A percentile compares a stretch with the other conserved stretches of the same genome.
These are phyloP conservation scores for Nomada fucata DNA, from an alignment of 2,888 invertebrate species.

Conservation along the genomic window DNA sequence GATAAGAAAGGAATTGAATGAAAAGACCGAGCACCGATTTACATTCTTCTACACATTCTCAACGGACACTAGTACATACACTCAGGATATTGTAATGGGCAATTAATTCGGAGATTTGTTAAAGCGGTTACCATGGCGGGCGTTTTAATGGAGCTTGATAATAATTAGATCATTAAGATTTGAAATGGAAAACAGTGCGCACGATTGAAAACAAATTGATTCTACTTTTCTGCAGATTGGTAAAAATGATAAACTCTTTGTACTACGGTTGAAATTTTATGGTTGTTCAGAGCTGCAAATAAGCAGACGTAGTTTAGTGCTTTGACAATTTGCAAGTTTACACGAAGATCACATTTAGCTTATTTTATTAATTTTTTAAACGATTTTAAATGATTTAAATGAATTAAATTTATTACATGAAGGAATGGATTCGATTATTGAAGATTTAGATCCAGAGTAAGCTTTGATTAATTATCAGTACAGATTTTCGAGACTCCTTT, in stretches of 20 bases:
- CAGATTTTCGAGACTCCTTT: no score
- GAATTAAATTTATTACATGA: no score
- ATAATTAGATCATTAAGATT: neutral
- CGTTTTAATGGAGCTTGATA: neutral
- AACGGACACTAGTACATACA: conserved; percentile 3
- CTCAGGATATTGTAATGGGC: neutral
- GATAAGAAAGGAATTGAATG: neutral
- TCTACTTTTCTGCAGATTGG: neutral
- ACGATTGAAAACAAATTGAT: conserved; percentile 2
- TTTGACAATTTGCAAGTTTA: no score
- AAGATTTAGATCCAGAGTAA: no score
- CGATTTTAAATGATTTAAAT: no score
- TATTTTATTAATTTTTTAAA: no score
- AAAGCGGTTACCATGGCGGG: neutral
- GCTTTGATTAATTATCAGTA: no score
- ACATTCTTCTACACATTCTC: neutral
- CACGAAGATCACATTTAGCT: no score
- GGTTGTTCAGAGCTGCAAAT: neutral
- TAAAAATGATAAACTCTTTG: neutral
- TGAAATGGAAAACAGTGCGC: conserved; percentile 31
- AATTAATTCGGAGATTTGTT: neutral
- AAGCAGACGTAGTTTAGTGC: no score
- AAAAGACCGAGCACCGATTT: neutral
- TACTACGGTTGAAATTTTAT: neutral
- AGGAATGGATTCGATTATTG: no score